phyloP scores from a whole-genome alignment of 2,888 invertebrate species.

The Latrodectus elegans region DNA sequence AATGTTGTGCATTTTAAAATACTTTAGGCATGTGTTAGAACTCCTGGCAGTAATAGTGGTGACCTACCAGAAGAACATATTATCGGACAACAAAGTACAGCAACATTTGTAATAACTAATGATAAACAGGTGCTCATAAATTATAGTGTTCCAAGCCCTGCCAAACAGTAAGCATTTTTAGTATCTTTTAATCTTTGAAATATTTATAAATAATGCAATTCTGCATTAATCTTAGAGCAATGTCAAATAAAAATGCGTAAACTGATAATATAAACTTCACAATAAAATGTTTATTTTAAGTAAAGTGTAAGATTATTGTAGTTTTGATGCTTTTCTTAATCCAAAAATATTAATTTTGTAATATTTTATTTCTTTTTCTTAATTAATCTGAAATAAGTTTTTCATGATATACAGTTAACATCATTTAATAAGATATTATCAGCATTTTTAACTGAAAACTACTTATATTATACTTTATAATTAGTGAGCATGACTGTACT shows the following conservation, averaged over 20 bases:
- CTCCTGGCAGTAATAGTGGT: slow-evolving; percentile 20
- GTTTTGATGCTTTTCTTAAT: neutral
- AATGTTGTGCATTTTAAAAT: neutral
- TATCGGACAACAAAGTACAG: slow-evolving; percentile 27
- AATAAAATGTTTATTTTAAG: too few species aligned
- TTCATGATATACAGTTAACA: too few species aligned
- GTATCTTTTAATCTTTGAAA: neutral
- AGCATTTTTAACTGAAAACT: too few species aligned
- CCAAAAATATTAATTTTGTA: neutral
- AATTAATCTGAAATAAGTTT: too few species aligned
- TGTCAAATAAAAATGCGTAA: too few species aligned
- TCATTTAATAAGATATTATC: too few species aligned
- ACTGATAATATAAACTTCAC: too few species aligned
- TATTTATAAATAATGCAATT: too few species aligned
- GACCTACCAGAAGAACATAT: slow-evolving; percentile 38
- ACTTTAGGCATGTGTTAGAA: slow-evolving; percentile 37
- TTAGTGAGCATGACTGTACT: too few species aligned
- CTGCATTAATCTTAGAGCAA: too few species aligned
- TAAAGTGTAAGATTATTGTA: neutral
- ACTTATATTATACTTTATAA: too few species aligned
- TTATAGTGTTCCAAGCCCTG: slow-evolving; percentile 14
- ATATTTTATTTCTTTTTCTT: too few species aligned
- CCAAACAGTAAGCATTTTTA: slow-evolving; percentile 28
- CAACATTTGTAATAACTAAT: neutral
- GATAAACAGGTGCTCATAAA: neutral